Base-by-base conservation (phyloP, 2,888 invertebrate species). In the Andrena bucephala region DNA sequence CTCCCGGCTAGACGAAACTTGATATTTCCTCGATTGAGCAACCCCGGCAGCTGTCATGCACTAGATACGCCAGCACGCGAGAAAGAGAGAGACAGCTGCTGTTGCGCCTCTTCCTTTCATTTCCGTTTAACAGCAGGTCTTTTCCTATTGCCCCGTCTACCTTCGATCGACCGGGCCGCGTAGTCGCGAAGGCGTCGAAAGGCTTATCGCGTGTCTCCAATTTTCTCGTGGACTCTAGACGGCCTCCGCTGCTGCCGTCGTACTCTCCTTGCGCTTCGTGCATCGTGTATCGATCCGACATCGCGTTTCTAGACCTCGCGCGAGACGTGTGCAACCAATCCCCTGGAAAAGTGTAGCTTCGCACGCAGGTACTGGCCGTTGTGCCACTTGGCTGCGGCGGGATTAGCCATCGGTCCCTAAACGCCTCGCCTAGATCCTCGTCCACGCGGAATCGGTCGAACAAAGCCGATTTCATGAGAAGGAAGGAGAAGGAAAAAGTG, bases 11-110 rank as follows among this genome's bases (percentile, higher is more conserved):
- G 71, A 83, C 82, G 92, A 91, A 92, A 93, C 89, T 83, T 78
- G 90, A 93, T 93, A 92, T 92, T 92, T 92, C 90, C 91, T 91
- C 90, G 90, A 92, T 92, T 89, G 90, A 91, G 90, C 90, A 91
- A 91, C 87, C 89, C 88, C 82, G 88, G 89, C 90, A 90, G 90
- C 90, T 91, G 92, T 92, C 92, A 87, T 85, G 89, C 90, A 87
- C 90, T 83, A 89, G 89, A 91, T 91, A 86, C 89, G 72, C 67
- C 76, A 77, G 81, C 63, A 75, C 77, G 79, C 74, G 87, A 31
- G 67, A 31, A 57, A 67, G 70, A 71, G 68, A 62, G 60, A 36
- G 24, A 67, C 48, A 68, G 60, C 78, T 52, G 57, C 66, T 71
- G 81, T 81, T 73, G 77, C 76, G 66, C 82, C 79, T 78, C 83